phyloP scores from a whole-genome alignment of 2,797 vertebrate genomes.

The Microhierax caerulescens region DNA sequence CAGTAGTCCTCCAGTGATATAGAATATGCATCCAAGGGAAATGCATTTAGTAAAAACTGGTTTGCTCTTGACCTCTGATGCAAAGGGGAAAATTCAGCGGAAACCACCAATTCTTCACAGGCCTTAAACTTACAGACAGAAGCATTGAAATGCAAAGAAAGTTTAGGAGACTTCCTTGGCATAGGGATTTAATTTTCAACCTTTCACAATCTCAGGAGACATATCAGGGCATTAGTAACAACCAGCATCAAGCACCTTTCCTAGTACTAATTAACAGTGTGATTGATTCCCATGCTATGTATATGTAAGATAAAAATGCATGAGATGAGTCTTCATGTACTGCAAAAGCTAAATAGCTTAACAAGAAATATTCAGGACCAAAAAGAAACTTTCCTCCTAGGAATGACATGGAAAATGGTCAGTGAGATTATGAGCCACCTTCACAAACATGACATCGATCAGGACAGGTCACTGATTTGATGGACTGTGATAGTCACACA shows the following conservation, averaged over 20 bases:
- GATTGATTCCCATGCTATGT: neutral
- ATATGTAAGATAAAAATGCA: neutral
- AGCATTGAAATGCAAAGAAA: neutral
- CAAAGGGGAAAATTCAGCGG: neutral
- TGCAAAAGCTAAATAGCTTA: neutral
- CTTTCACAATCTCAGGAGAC: neutral
- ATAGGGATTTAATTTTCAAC: neutral
- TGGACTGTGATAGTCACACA: neutral
- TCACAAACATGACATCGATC: neutral
- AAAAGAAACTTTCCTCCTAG: neutral
- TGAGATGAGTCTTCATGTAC: neutral
- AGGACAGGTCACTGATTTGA: neutral
- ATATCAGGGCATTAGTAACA: neutral
- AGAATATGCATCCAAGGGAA: neutral
- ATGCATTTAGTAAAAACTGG: neutral
- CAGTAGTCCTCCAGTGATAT: neutral
- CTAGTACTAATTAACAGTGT: neutral
- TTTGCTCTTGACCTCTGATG: neutral
- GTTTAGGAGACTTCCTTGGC: neutral
- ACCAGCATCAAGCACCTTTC: neutral
- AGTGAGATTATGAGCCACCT: neutral
- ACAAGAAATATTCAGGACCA: neutral
- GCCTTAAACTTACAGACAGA: neutral
- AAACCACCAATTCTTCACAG: neutral
- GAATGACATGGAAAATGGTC: neutral